These are phyloP conservation scores for Oreonectes daqikongensis DNA, from an alignment of 2,797 vertebrate genomes.

Conservation along the genomic window DNA sequence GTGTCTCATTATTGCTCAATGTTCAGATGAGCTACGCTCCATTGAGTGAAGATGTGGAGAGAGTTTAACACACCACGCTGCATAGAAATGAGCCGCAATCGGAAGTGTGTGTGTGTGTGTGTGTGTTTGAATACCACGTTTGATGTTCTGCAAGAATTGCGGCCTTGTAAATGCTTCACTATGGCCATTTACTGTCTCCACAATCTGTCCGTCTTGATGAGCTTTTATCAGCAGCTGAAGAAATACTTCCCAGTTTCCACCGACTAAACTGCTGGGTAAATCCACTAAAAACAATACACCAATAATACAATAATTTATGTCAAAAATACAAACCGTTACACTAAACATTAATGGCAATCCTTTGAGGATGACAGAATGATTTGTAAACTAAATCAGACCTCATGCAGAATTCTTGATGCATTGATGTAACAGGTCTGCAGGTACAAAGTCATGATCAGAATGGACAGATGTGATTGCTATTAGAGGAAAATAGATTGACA, in stretches of 20 bases:
- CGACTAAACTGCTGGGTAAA: background rate
- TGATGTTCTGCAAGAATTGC: slow-evolving; percentile 53
- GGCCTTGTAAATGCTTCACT: slow-evolving; percentile 53
- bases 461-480: slow-evolving; percentile 16
- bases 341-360: background rate
- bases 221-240: slow-evolving; percentile 7
- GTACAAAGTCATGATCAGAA: background rate
- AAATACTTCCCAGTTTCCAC: background rate
- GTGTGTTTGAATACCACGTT: slow-evolving; percentile 45
- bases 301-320: background rate
- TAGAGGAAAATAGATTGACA: slow-evolving; percentile 15
- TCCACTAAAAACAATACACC: background rate
- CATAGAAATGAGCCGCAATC: slow-evolving; percentile 55
- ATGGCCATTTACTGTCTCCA: slow-evolving; percentile 32
- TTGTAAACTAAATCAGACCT: slow-evolving; percentile 1
- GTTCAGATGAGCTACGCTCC: slow-evolving; percentile 53
- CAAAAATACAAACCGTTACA: background rate
- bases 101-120: slow-evolving; percentile 54
- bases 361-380: background rate
- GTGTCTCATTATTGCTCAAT: slow-evolving; percentile 55
- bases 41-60: slow-evolving; percentile 57
- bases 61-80: slow-evolving; percentile 56
- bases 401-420: background rate
- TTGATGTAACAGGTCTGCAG: slow-evolving; percentile 27
- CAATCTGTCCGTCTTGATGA: slow-evolving; percentile 32